Conservation (phyloP, 2,113 vertebrate species). For the Zosterops japonicus region DNA sequence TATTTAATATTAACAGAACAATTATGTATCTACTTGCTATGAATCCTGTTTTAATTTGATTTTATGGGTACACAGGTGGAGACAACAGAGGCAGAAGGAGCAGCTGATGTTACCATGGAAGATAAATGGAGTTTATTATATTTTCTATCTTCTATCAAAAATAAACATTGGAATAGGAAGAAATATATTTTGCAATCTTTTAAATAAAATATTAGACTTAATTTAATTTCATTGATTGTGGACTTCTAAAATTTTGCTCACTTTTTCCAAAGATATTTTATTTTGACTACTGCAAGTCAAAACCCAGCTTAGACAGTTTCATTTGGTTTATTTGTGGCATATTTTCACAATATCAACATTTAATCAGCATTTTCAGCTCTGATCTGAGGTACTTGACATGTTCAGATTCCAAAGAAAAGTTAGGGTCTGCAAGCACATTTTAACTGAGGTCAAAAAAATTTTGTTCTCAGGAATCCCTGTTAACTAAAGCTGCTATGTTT, state of each 20-base stretch:
- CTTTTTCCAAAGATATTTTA: background rate
- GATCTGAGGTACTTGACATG: background rate
- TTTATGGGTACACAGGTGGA: background rate
- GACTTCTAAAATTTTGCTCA: background rate
- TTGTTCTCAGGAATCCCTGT: background rate
- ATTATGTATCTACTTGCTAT: background rate
- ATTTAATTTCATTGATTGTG: background rate
- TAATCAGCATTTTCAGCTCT: background rate
- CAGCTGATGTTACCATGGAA: background rate
- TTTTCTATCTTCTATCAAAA: background rate
- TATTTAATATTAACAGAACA: background rate
- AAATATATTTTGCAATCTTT: background rate
- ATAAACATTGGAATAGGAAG: background rate
- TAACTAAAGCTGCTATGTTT: background rate
- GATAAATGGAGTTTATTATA: background rate
- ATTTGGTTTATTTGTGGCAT: background rate
- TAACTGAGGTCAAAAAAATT: background rate
- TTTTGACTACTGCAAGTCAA: background rate
- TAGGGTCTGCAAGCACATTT: background rate
- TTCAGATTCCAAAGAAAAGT: background rate
- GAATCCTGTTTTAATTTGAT: background rate
- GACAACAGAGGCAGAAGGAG: background rate
- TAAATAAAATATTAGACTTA: background rate
- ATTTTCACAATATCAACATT: background rate
- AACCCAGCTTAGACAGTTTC: background rate